These are phyloP conservation scores for Stenoptilia bipunctidactyla DNA, from an alignment of 2,888 invertebrate genomes.

Conservation along the genomic window DNA sequence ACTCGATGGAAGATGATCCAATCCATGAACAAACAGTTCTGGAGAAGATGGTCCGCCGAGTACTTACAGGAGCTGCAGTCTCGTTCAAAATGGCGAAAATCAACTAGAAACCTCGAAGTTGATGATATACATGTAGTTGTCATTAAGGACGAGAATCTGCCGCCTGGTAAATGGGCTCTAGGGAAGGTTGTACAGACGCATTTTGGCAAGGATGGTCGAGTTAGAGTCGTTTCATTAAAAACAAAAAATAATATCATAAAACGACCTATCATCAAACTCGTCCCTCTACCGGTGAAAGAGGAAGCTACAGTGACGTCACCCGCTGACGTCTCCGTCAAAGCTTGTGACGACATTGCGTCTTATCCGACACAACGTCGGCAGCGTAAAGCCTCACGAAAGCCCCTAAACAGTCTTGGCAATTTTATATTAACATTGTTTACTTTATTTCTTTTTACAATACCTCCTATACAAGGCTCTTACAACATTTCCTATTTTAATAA, in stretches of 20 bases:
- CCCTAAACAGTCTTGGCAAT: no score
- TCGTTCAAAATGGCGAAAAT: background rate
- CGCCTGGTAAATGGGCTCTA: conserved; percentile 1
- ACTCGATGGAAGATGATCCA: background rate
- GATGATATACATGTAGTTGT: background rate
- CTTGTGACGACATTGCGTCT: background rate
- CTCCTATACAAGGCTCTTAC: background rate
- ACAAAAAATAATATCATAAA: conserved; percentile 1
- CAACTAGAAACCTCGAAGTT: background rate
- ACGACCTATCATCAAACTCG: conserved; percentile 3
- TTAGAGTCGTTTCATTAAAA: conserved; percentile 2
- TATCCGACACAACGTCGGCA: background rate
- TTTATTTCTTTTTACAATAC: background rate
- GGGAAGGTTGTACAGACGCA: background rate
- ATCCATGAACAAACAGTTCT: background rate
- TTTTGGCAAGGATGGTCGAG: background rate
- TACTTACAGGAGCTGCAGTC: background rate
- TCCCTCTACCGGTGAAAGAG: background rate
- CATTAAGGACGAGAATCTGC: background rate
- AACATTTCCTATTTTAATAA: conserved; percentile 2
- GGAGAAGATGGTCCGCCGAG: background rate
- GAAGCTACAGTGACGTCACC: no score
- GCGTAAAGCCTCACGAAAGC: background rate
- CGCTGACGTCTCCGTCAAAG: background rate
- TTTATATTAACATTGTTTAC: background rate